phyloP scores from a whole-genome alignment of 92 coral and sea anemone genomes.

The Phymanthus crucifer region DNA sequence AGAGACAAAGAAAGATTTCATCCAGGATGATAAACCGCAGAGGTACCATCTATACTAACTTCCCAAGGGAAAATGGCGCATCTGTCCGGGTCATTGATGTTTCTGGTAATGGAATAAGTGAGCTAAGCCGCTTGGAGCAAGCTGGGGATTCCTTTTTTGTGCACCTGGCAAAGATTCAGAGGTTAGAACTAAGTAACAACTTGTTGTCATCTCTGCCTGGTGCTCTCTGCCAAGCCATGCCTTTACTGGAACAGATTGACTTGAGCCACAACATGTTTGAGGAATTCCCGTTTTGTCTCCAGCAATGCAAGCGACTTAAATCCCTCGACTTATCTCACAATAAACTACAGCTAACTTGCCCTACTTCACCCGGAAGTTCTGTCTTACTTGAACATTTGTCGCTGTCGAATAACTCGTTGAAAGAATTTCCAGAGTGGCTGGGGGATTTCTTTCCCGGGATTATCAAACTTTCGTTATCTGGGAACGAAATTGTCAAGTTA shows the following conservation, averaged over 20 bases:
- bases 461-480: conserved; percentile 59
- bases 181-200: conserved; percentile 85
- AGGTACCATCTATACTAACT: not conserved
- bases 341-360: conserved; percentile 37
- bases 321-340: conserved; percentile 72
- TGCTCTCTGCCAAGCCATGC: conserved; percentile 75
- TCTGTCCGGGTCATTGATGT: conserved; percentile 78
- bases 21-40: not conserved
- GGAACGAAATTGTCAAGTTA: conserved; percentile 59
- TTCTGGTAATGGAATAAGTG: conserved; percentile 73
- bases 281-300: conserved; percentile 64
- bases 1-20: not conserved
- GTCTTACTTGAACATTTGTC: conserved; percentile 65
- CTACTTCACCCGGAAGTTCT: conserved; percentile 16
- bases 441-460: conserved; percentile 67
- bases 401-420: conserved; percentile 66
- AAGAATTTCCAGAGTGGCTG: conserved; percentile 76
- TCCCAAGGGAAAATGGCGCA: conserved; percentile 28
- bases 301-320: conserved; percentile 47
- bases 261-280: conserved; percentile 70
- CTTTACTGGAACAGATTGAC: conserved; percentile 63
- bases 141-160: conserved; percentile 47
- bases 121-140: conserved; percentile 54
- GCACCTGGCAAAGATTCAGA: conserved; percentile 68
- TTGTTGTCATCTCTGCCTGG: conserved; percentile 58